Percentiles rank a stretch among this genome's conserved stretches.
Evolutionary conservation across 92 coral and sea anemone genomes (phyloP).

Genomic region (Siderastrea siderea): DNA sequence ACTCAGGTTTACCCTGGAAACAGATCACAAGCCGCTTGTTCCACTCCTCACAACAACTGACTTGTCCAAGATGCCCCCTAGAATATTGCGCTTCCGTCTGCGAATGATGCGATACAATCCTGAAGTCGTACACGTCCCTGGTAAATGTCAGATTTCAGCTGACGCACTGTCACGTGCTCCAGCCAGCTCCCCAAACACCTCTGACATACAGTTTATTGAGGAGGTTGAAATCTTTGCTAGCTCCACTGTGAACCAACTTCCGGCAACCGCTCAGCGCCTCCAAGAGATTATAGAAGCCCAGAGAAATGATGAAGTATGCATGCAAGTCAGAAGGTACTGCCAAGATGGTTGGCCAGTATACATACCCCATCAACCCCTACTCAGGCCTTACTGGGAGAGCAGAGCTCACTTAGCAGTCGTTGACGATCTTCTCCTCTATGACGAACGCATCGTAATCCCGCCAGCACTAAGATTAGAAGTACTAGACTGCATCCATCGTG

Average conservation of each 20-base stretch:
- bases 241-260: constrained; percentile 35
- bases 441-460: constrained; percentile 72
- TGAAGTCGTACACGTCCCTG: no score
- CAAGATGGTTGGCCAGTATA: constrained; percentile 66
- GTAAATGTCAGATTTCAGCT: no score
- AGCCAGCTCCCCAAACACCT: constrained; percentile 17
- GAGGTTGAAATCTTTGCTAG: constrained; percentile 60
- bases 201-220: constrained; percentile 61
- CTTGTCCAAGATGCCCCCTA: constrained; percentile 42
- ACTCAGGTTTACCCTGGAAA: constrained; percentile 26
- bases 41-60: constrained; percentile 38
- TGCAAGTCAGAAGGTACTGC: constrained; percentile 52
- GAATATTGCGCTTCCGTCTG: constrained; percentile 56
- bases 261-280: constrained; percentile 62
- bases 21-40: constrained; percentile 48
- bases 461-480: constrained; percentile 62
- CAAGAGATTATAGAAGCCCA: constrained; percentile 70
- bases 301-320: constrained; percentile 66
- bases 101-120: constrained; percentile 65
- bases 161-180: no score
- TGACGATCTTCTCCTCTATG: constrained; percentile 69
- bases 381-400: constrained; percentile 69
- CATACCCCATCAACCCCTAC: constrained; percentile 69
- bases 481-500: constrained; percentile 68
- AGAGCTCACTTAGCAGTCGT: constrained; percentile 62